These are phyloP conservation scores for Amphipyra berbera DNA, from an alignment of 2,888 invertebrate genomes.

Conservation along the genomic window DNA sequence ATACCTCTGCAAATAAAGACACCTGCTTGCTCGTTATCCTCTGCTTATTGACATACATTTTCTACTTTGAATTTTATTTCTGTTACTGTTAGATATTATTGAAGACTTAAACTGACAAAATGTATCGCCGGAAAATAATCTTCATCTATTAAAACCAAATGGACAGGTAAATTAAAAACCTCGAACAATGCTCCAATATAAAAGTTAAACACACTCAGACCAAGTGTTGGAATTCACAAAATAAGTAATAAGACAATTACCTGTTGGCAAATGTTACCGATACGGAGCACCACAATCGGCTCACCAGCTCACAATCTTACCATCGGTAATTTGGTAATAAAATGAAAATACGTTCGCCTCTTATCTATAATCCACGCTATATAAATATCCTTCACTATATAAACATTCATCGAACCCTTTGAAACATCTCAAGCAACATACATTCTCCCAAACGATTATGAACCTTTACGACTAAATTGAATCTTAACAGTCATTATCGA, in stretches of 20 bases:
- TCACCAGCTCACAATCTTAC: constrained; percentile 76
- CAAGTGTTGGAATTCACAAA: constrained; percentile 79
- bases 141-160: neutral
- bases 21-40: too few relatives aligned
- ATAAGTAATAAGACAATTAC: constrained; percentile 83
- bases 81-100: too few relatives aligned
- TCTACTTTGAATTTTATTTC: too few relatives aligned
- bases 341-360: constrained; percentile 88
- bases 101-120: too few relatives aligned
- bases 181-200: constrained; percentile 27
- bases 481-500: constrained; percentile 55
- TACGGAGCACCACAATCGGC: constrained; percentile 80
- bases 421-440: constrained; percentile 64
- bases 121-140: too few relatives aligned
- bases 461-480: constrained; percentile 62
- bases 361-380: constrained; percentile 88
- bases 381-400: constrained; percentile 85
- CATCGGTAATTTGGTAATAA: constrained; percentile 91
- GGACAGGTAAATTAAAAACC: constrained; percentile 19
- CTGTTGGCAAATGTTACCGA: constrained; percentile 86
- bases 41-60: too few relatives aligned
- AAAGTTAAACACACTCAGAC: constrained; percentile 49
- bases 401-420: constrained; percentile 73
- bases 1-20: too few relatives aligned
- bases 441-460: constrained; percentile 61